Conservation (phyloP, 2,113 vertebrate species). For the Symphodus melops region DNA sequence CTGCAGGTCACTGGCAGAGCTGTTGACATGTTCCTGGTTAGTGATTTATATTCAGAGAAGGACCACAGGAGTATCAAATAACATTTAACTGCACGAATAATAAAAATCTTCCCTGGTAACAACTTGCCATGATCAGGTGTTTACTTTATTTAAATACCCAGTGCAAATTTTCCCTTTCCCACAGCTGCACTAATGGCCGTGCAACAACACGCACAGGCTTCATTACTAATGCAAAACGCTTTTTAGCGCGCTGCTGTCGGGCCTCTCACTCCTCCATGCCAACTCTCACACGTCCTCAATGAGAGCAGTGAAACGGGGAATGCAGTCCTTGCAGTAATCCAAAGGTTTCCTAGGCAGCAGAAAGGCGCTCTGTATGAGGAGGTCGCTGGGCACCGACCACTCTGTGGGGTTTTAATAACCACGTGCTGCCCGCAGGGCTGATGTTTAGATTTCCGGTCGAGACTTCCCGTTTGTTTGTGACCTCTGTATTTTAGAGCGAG, state of each 20-base stretch:
- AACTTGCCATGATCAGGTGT: constrained; percentile 8
- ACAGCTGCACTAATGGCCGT: constrained; percentile 43
- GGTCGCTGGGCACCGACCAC: not conserved
- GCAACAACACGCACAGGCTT: constrained; percentile 25
- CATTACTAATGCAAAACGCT: constrained; percentile 59
- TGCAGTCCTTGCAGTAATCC: constrained; percentile 37
- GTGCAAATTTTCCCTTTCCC: constrained; percentile 39
- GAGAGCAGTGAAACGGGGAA: constrained; percentile 36
- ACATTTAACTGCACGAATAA: not conserved
- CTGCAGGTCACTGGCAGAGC: not conserved
- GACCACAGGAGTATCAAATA: not conserved
- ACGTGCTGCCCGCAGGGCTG: not conserved
- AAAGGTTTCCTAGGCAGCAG: constrained; percentile 55
- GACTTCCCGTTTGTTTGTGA: not conserved
- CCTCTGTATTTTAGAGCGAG: not conserved
- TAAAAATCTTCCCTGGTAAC: not conserved
- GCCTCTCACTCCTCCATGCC: constrained; percentile 50
- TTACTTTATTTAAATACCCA: constrained; percentile 4
- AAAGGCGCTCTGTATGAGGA: constrained; percentile 10
- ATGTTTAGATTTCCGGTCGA: not conserved
- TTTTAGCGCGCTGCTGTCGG: constrained; percentile 38
- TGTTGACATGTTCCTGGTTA: not conserved
- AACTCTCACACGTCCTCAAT: constrained; percentile 58
- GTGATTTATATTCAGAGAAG: constrained; percentile 6
- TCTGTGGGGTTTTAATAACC: constrained; percentile 1